Conservation (phyloP, 2,113 vertebrate species). For the Typhlomys cinereus region DNA sequence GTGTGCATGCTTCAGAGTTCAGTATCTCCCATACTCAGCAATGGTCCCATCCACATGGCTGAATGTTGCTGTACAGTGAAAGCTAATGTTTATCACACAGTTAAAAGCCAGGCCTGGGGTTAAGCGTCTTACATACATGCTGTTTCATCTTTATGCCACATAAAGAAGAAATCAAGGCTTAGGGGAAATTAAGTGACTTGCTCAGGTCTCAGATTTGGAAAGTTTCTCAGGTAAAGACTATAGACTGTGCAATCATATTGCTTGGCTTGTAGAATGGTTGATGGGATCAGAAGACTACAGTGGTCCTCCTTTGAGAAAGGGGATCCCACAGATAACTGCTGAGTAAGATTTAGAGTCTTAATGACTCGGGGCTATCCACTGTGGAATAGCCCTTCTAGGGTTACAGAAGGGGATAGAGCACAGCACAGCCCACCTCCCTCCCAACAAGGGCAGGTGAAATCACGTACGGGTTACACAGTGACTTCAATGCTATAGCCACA, state of each 20-base stretch:
- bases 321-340: not conserved
- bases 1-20: not conserved
- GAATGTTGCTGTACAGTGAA: not conserved
- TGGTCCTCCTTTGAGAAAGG: not conserved
- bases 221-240: not conserved
- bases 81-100: not conserved
- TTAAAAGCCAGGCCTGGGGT: not conserved
- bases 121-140: not conserved
- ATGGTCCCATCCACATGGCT: not conserved
- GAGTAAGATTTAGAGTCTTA: not conserved
- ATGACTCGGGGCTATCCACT: not conserved
- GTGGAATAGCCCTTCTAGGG: not conserved
- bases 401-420: not conserved
- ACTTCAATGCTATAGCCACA: not conserved
- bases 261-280: not conserved
- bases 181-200: not conserved
- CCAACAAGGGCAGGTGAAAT: not conserved
- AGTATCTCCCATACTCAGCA: not conserved
- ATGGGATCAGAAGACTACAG: not conserved
- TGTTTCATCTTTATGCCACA: not conserved
- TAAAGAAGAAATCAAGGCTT: not conserved
- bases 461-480: not conserved
- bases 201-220: not conserved
- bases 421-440: not conserved
- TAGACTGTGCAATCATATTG: rapidly evolving